Evolutionary conservation across 2,888 invertebrate species (phyloP), one percentile per base, ranked within the genome.

Genomic region (Drosophila vallismaia): DNA sequence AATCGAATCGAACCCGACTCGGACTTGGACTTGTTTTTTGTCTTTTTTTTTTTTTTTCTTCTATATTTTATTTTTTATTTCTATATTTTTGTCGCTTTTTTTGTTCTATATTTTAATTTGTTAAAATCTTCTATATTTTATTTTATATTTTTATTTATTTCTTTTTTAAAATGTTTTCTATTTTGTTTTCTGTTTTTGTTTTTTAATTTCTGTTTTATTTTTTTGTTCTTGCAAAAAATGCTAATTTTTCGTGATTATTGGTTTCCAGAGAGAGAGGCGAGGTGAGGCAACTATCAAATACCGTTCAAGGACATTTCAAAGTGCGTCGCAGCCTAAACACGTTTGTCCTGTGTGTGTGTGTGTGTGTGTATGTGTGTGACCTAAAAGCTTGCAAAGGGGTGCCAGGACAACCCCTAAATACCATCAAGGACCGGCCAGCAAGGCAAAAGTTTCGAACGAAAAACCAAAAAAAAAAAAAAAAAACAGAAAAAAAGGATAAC

Each of bases 281-380:
- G 19, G 19, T 2, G 19, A 19, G 19, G 64, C 62, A 38, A 71
- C 66, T 66, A 29, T 55, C 49, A 71, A 58, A 40, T 71, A 58
- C 29, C 55, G 62, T 72, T 78, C 78, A 84, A 81, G 80, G 80
- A 76, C 84, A 76, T 80, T 78, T 69, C 45, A 53, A 80, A 70
- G 67, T 80, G 74, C 76, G 84, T 76, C 77, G 80, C 78, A 79
- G 66, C 56, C 54, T 19, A 68, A 84, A 80, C 84, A 74, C 74
- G 84, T 78, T 83, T 59, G 42, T 10, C 50, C 12, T 54, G n/a
- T n/a, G n/a, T n/a, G n/a, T n/a, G n/a, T n/a, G n/a, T n/a, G n/a
- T 19, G 24, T 36, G 29, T 12, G 31, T 42, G 53, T 12, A 24
- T 70, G 24, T 56, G 28, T 19, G 50, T 19, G 28, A 42, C 38